Evolutionary conservation across 2,113 vertebrate genomes (phyloP).

Genomic region (Gadus macrocephalus): DNA sequence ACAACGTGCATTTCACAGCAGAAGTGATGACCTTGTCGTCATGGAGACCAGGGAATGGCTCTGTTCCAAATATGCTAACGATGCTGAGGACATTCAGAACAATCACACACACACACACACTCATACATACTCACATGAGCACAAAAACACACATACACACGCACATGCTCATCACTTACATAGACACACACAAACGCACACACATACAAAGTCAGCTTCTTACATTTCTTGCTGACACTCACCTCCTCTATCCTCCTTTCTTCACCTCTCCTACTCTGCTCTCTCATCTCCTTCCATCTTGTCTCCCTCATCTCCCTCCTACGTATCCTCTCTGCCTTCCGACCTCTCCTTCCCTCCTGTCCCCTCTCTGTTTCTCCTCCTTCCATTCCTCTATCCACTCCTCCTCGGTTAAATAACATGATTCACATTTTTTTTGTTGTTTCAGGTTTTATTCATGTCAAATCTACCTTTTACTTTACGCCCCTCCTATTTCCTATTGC

Average conservation of each 20-base stretch:
- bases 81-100: neutral
- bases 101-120: neutral
- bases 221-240: neutral
- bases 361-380: neutral
- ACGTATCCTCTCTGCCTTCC: neutral
- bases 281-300: neutral
- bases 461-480: too few species aligned
- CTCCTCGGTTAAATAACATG: too few species aligned
- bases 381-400: neutral
- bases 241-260: neutral
- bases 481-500: too few species aligned
- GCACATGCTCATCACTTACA: neutral
- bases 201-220: neutral
- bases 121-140: neutral
- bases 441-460: too few species aligned
- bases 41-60: neutral
- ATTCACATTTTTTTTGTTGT: too few species aligned
- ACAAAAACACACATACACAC: neutral
- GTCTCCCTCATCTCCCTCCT: neutral
- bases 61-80: neutral
- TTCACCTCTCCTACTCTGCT: neutral
- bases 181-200: neutral
- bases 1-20: neutral
- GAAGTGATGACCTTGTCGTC: slow-evolving; percentile 1
- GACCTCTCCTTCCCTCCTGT: neutral